A percentile compares a stretch with the other conserved stretches of the same genome.
These are phyloP conservation scores for Xerus inauris DNA, from an alignment of 2,113 vertebrate genomes.

Conservation along the genomic window DNA sequence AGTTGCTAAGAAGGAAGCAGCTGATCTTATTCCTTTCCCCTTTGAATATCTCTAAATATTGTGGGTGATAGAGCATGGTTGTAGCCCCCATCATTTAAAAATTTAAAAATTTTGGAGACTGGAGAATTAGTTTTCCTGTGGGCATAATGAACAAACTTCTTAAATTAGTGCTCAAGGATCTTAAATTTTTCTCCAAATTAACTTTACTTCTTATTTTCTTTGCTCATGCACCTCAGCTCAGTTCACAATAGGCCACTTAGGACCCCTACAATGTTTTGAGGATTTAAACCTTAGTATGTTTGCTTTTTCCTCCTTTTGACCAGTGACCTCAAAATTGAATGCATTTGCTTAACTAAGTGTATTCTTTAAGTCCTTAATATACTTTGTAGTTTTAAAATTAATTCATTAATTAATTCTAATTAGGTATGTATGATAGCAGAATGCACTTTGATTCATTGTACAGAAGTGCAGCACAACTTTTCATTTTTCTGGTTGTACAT, in stretches of 20 bases:
- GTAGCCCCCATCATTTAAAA: neutral
- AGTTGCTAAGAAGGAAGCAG: neutral
- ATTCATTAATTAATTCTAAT: too few species aligned
- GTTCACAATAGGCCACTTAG: neutral
- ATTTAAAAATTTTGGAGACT: constrained; percentile 22
- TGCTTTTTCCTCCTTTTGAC: neutral
- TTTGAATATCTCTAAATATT: neutral
- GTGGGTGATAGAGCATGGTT: neutral
- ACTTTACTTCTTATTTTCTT: neutral
- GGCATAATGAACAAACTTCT: neutral
- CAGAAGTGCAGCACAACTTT: too few species aligned
- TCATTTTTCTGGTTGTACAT: too few species aligned
- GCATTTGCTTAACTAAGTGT: neutral
- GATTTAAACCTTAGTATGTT: neutral
- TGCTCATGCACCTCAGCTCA: neutral
- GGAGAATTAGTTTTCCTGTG: neutral
- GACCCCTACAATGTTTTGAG: neutral
- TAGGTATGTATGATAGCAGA: too few species aligned
- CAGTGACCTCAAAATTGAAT: neutral
- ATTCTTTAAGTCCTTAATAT: neutral
- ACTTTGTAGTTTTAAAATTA: too few species aligned
- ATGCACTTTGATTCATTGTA: too few species aligned
- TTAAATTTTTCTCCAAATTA: neutral
- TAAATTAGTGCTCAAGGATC: constrained; percentile 8
- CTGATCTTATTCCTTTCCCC: neutral